Percentiles rank a stretch among this genome's conserved stretches.
Evolutionary conservation across 1,140 invertebrate species (phyloP).

Genomic region (Micrasema minimum): DNA sequence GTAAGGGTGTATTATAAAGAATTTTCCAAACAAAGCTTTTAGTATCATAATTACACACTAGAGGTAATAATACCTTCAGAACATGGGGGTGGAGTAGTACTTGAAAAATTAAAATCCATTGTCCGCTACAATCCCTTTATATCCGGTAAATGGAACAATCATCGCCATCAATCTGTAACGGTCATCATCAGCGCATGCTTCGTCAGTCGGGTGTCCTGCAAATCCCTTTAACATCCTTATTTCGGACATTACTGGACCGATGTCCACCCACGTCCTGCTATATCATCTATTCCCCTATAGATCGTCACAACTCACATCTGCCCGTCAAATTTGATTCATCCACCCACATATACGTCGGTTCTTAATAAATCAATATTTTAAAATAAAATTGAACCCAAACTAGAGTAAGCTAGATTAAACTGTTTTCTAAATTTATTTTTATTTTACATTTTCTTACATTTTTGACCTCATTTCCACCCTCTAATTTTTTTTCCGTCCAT

Average conservation of each 20-base stretch:
- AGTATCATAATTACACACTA: neutral
- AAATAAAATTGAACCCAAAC: too few species aligned
- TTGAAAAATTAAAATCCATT: constrained; percentile 36
- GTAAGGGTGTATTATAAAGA: too few species aligned
- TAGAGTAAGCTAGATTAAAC: too few species aligned
- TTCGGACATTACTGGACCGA: constrained; percentile 12
- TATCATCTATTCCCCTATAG: constrained; percentile 18
- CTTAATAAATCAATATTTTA: neutral
- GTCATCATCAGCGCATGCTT: constrained; percentile 22
- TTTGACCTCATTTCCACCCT: too few species aligned
- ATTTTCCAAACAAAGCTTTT: too few species aligned
- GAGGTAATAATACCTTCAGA: constrained; percentile 3
- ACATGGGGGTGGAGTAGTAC: constrained; percentile 1
- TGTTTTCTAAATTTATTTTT: too few species aligned
- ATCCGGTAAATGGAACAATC: constrained; percentile 23
- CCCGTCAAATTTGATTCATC: constrained; percentile 34
- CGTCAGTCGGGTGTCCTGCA: constrained; percentile 17
- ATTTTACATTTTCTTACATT: too few species aligned
- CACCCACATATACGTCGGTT: constrained; percentile 12
- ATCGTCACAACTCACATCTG: constrained; percentile 21
- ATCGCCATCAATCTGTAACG: constrained; percentile 36
- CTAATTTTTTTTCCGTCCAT: too few species aligned
- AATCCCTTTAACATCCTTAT: constrained; percentile 41
- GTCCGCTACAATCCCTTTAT: constrained; percentile 18
- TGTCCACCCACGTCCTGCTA: constrained; percentile 34